Conservation (phyloP, 2,113 vertebrate species). For the Oxygymnocypris stewartii region DNA sequence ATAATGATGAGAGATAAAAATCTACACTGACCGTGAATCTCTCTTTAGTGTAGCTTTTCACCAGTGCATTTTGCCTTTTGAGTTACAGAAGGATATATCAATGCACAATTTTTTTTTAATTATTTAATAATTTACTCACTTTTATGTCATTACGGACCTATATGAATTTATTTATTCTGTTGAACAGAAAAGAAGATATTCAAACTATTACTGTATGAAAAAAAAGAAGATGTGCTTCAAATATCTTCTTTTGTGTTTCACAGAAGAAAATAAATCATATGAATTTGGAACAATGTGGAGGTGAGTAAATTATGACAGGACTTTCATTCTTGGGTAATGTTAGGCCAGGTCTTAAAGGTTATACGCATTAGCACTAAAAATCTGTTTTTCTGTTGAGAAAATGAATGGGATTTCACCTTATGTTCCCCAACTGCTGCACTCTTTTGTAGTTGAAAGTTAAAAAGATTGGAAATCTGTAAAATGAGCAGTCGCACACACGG, state of each 20-base stretch:
- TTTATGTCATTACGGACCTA: neutral
- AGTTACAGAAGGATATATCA: neutral
- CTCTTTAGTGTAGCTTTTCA: neutral
- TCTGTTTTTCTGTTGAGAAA: neutral
- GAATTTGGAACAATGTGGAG: neutral
- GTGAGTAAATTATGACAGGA: neutral
- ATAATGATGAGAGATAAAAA: neutral
- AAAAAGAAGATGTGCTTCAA: neutral
- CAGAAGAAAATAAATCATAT: neutral
- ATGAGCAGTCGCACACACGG: neutral
- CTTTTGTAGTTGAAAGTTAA: neutral
- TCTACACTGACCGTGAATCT: neutral
- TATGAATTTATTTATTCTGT: neutral
- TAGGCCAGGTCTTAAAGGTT: neutral
- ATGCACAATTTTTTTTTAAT: no score
- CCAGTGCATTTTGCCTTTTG: neutral
- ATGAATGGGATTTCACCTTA: neutral
- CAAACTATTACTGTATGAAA: neutral
- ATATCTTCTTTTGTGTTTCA: neutral
- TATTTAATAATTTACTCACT: neutral
- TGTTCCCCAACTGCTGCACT: neutral
- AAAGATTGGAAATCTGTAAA: constrained; percentile 11
- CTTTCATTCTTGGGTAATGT: neutral
- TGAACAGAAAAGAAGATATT: neutral
- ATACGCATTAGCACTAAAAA: neutral